Base-by-base conservation (phyloP, 2,888 invertebrate genomes). In the Bellardia bayeri region DNA sequence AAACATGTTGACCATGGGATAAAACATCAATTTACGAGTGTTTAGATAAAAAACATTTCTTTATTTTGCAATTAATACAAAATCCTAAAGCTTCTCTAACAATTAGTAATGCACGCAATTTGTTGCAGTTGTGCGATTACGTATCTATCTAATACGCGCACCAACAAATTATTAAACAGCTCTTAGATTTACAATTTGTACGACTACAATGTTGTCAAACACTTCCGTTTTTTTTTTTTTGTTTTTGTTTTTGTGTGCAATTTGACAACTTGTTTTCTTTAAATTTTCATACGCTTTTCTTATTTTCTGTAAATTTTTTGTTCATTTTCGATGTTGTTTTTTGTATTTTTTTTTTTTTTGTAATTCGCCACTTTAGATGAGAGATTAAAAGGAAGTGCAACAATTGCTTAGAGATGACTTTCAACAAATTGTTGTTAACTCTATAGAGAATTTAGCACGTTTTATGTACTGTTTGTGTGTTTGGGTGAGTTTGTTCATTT, bases 361-460 rank as follows among this genome's bases (percentile, higher is more conserved):
- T 16, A 68, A 58, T 66, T 71, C 64, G 23, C 45, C 45, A 37
- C 14, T 83, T 82, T 49, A 69, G 82, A 69, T 82, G 51, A 42
- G 0, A 69, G 74, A 78, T 63, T n/a, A 69, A 68, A 63, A 61
- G n/a, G 16, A 71, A 87, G 63, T 68, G 23, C 76, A 84, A 74
- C 81, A 81, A 87, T 68, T 74, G 63, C 63, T 86, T 79, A 74
- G 61, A 74, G 78, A 82, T 82, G 86, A 51, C 76, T 87, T 81
- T 66, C 14, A 84, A 74, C 68, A 78, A 82, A 71, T 81, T 78
- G 63, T 78, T 76, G 30, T 72, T 68, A 49, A 74, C 74, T 78
- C 49, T 45, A 68, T 78, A 42, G 66, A 37, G 42, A 81, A 79
- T 68, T 80, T 83, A 68, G 83, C 76, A 81, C 58, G 58, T 61